These are phyloP conservation scores for Troides helena DNA, from an alignment of 2,888 invertebrate species.

Conservation along the genomic window DNA sequence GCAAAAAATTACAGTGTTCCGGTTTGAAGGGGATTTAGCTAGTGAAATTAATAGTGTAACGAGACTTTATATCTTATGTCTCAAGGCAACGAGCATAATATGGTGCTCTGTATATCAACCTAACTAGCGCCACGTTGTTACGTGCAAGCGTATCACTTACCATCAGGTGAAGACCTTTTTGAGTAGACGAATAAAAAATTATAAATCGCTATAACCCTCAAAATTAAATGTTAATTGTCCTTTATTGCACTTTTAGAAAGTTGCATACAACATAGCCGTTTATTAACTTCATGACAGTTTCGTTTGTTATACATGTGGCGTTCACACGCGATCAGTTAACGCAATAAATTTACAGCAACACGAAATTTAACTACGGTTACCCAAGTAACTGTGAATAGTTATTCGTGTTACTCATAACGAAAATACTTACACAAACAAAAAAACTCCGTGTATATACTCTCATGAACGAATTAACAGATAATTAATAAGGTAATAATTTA, in stretches of 20 bases:
- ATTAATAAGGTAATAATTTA: background rate
- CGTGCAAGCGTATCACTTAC: no score
- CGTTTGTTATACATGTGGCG: slow-evolving; percentile 1
- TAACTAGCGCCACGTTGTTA: no score
- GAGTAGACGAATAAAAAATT: no score
- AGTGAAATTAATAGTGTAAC: no score
- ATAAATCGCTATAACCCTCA: no score
- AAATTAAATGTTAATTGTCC: background rate
- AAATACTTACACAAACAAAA: background rate
- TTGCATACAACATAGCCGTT: background rate
- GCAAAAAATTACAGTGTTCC: no score
- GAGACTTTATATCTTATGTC: no score
- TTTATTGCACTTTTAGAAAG: background rate
- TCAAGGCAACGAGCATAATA: no score
- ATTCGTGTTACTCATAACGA: background rate
- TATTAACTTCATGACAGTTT: background rate
- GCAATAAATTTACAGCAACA: background rate
- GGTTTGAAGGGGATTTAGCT: no score
- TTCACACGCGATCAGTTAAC: background rate
- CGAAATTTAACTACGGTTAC: background rate
- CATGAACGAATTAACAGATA: background rate
- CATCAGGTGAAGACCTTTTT: no score
- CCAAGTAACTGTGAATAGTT: background rate
- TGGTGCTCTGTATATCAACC: no score
- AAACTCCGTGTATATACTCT: background rate